A percentile compares a stretch with the other conserved stretches of the same genome.
Conservation (phyloP, 2,113 vertebrate species). For the Cepphus grylle region DNA sequence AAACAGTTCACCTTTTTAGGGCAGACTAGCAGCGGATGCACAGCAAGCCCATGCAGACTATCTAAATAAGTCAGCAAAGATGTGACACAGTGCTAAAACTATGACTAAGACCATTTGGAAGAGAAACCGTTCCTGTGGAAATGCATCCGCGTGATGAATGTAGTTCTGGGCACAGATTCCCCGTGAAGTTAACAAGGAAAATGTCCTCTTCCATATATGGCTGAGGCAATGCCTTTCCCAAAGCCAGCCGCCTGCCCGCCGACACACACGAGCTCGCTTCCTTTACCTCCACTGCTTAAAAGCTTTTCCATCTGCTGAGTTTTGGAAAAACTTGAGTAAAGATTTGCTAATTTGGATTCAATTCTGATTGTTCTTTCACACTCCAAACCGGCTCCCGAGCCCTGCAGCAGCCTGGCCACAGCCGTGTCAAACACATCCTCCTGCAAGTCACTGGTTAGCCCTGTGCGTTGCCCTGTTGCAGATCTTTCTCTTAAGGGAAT, state of each 20-base stretch:
- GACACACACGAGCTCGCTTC: not conserved
- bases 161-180: slow-evolving; percentile 14
- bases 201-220: slow-evolving; percentile 57
- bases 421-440: rapidly evolving
- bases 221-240: not conserved
- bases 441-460: too few relatives aligned
- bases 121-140: slow-evolving; percentile 34
- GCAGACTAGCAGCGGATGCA: not conserved
- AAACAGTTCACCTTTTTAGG: slow-evolving; percentile 67
- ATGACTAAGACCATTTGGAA: slow-evolving; percentile 54
- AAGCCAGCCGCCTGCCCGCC: not conserved
- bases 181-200: not conserved
- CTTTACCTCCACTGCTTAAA: not conserved
- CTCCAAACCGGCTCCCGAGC: not conserved
- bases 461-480: rapidly evolving
- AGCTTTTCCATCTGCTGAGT: not conserved
- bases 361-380: rapidly evolving
- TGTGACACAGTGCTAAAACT: slow-evolving; percentile 59
- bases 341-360: not conserved
- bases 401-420: not conserved
- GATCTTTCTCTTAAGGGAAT: not conserved
- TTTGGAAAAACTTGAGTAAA: not conserved
- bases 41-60: not conserved
- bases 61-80: slow-evolving; percentile 53
- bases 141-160: not conserved